Conservation (phyloP, 2,888 invertebrate species). For the Myopa tessellatipennis region DNA sequence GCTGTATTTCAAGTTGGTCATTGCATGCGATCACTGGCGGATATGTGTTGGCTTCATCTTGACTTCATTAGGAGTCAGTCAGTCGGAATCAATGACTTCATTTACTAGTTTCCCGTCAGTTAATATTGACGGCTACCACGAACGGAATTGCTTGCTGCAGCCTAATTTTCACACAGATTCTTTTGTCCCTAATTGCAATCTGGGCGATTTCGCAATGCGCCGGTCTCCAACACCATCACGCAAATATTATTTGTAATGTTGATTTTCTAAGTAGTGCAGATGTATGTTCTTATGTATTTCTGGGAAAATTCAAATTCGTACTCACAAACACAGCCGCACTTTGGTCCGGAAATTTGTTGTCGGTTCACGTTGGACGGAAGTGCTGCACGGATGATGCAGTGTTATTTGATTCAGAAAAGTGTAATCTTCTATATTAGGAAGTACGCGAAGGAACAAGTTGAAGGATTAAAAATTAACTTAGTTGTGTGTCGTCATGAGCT, state of each 20-base stretch:
- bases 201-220: background rate
- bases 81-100: constrained; percentile 67
- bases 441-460: too few species aligned
- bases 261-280: background rate
- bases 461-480: too few species aligned
- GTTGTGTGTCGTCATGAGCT: too few species aligned
- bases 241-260: background rate
- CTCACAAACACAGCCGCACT: background rate
- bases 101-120: constrained; percentile 62
- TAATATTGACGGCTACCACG: background rate
- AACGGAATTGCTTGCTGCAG: background rate
- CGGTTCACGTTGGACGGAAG: background rate
- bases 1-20: constrained; percentile 21
- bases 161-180: constrained; percentile 32
- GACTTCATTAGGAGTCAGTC: constrained; percentile 67
- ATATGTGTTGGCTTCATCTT: constrained; percentile 50
- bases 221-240: background rate
- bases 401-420: background rate
- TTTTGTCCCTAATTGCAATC: constrained; percentile 15
- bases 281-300: background rate
- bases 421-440: too few species aligned
- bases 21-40: constrained; percentile 33
- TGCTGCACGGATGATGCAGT: background rate
- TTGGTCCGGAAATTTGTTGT: background rate
- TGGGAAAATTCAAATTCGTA: background rate